Percentiles rank a stretch among this genome's conserved stretches.
Conservation (phyloP, 2,113 vertebrate genomes). For the Sylvietta virens region DNA sequence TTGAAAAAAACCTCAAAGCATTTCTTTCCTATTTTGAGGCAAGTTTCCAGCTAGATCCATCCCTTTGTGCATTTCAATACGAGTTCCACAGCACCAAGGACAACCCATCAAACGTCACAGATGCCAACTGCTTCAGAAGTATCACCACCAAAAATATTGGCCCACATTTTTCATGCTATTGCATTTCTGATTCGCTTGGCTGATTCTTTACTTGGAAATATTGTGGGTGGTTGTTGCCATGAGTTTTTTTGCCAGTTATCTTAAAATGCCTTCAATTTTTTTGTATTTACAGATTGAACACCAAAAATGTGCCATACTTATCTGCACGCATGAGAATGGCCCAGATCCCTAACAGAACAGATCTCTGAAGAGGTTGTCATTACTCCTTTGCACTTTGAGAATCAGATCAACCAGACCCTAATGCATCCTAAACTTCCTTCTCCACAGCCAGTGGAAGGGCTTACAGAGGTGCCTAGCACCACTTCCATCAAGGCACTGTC, state of each 20-base stretch:
- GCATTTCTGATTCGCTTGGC: background rate
- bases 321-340: background rate
- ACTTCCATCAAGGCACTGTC: background rate
- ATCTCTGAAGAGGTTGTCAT: background rate
- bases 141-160: background rate
- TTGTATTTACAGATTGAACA: background rate
- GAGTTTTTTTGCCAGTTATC: background rate
- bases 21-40: background rate
- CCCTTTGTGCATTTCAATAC: background rate
- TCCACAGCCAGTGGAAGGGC: background rate
- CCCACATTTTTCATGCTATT: background rate
- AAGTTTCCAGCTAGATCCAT: background rate
- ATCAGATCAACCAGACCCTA: background rate
- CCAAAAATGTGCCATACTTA: background rate
- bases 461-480: background rate
- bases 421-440: background rate
- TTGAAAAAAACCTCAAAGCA: background rate
- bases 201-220: constrained; percentile 17
- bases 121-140: background rate
- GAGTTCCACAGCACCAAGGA: background rate
- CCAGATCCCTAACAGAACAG: background rate
- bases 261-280: background rate
- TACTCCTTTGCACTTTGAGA: background rate
- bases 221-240: background rate
- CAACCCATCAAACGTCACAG: background rate